Evolutionary conservation across 1,140 invertebrate species (phyloP), one percentile per base, ranked within the genome.

Genomic region (Drosophila subobscura): DNA sequence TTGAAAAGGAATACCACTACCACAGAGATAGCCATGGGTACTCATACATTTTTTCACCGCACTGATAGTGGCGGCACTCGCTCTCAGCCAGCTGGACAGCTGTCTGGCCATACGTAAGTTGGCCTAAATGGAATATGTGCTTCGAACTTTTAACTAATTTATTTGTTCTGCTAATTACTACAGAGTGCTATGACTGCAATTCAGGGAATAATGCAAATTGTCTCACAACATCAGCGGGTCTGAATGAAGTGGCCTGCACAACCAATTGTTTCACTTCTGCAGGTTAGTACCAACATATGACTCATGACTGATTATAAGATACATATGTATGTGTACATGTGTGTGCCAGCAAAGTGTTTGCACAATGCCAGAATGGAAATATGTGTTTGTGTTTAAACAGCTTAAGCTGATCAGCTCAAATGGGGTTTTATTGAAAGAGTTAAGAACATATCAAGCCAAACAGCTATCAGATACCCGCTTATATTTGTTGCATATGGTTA

Each of bases 271-370:
- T 10, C 6, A 73, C 68, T 12, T 14, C 20, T 6, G 27, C 40
- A 41, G 47, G 71, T 73, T 22, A 51, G 71, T 64, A 37, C 7
- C 8, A 2, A 20, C 23, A 25, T 23, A 44, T 73, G 71, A 73
- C 58, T 72, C 67, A 71, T 58, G 4, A 7, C 2, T 22, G 52
- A 70, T 45, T 49, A 70, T 71, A 1, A 37, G 10, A 37, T 3
- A 37, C 33, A 37, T 8, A 33, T 3, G 10, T 6, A 37, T 8
- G 8, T 3, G 10, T 6, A 29, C 27, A 37, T 20, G 16, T 20
- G 4, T 12, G 33, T 37, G 29, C 8, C 10, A 12, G 33, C 3
- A 37, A 12, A 37, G 8, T 37, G 8, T 37, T 37, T 37, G 8
- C 4, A 4, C 33, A 37, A 37, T 10, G 33, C 3, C 7, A 8